phyloP scores from a whole-genome alignment of 1,140 invertebrate species.

The Zophobas morio region DNA sequence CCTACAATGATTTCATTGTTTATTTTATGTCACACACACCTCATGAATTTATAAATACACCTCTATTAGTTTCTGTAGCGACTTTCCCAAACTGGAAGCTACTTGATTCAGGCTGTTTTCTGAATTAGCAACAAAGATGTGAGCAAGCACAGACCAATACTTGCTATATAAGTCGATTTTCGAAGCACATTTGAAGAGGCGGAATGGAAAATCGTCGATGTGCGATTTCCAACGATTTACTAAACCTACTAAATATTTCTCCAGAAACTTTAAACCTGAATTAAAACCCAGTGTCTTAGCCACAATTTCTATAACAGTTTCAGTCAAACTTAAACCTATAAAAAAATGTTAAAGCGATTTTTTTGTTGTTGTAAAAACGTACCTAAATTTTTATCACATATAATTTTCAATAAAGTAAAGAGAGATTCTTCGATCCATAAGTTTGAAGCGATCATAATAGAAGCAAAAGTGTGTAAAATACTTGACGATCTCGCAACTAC shows the following conservation, averaged over 20 bases:
- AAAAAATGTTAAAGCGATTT: slow-evolving; percentile 10
- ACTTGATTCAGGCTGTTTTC: slow-evolving; percentile 55
- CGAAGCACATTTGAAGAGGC: slow-evolving; percentile 61
- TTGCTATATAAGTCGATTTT: slow-evolving; percentile 66
- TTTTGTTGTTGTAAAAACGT: slow-evolving; percentile 23
- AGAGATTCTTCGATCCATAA: slow-evolving; percentile 67
- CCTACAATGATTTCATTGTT: slow-evolving; percentile 47
- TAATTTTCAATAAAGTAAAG: slow-evolving; percentile 64
- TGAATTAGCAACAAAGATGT: slow-evolving; percentile 64
- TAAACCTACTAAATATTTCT: slow-evolving; percentile 65
- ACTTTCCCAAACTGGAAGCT: slow-evolving; percentile 56
- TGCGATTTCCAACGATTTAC: slow-evolving; percentile 27
- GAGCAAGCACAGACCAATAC: slow-evolving; percentile 66
- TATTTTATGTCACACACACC: neutral
- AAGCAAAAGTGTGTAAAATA: slow-evolving; percentile 65
- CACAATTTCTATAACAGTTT: slow-evolving; percentile 62
- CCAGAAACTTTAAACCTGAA: slow-evolving; percentile 61
- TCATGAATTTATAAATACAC: slow-evolving; percentile 39
- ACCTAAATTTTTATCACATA: slow-evolving; percentile 63
- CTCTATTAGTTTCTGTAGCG: slow-evolving; percentile 65
- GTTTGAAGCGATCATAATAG: slow-evolving; percentile 66
- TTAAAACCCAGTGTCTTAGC: slow-evolving; percentile 54
- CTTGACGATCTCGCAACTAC: slow-evolving; percentile 63
- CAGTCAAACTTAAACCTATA: slow-evolving; percentile 52
- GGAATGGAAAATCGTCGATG: slow-evolving; percentile 64